These are phyloP conservation scores for Agonopterix subpropinquella DNA, from an alignment of 2,888 invertebrate species.

Conservation along the genomic window DNA sequence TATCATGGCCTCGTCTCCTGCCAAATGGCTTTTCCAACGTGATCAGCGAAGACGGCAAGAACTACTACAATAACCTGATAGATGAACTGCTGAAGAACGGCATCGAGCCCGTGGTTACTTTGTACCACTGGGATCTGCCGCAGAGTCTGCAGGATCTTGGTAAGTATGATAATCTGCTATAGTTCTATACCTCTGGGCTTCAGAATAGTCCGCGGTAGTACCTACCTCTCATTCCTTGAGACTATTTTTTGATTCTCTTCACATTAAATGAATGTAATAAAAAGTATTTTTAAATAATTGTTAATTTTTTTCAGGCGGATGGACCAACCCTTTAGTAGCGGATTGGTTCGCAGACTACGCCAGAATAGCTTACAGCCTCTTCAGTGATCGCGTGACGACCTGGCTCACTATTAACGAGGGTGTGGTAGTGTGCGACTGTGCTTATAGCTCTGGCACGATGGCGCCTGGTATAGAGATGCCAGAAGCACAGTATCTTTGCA, in stretches of 20 bases:
- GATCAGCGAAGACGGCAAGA: conserved; percentile 63
- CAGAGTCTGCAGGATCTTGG: conserved; percentile 37
- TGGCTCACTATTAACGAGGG: conserved; percentile 88
- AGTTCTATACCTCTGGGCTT: too few relatives aligned
- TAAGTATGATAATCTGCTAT: not conserved
- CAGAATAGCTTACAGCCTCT: conserved; percentile 67
- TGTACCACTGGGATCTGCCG: conserved; percentile 57
- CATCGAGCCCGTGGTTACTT: conserved; percentile 71
- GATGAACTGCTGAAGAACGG: conserved; percentile 62
- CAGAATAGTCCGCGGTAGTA: too few relatives aligned
- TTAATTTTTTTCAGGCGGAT: conserved; percentile 66
- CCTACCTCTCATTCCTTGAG: too few relatives aligned
- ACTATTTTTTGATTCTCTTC: too few relatives aligned
- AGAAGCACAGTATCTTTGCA: conserved; percentile 75
- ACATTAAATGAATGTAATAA: too few relatives aligned
- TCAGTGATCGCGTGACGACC: conserved; percentile 76
- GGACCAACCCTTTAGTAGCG: conserved; percentile 77
- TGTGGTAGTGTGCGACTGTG: conserved; percentile 41
- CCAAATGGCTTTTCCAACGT: conserved; percentile 40
- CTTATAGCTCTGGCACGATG: conserved; percentile 50
- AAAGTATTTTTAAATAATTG: too few relatives aligned
- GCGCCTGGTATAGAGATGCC: conserved; percentile 43
- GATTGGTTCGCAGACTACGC: conserved; percentile 80
- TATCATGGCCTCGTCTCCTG: conserved; percentile 78
- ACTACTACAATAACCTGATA: conserved; percentile 72